Conservation (phyloP, 2,888 invertebrate species). For the Meiosimyza decipiens region DNA sequence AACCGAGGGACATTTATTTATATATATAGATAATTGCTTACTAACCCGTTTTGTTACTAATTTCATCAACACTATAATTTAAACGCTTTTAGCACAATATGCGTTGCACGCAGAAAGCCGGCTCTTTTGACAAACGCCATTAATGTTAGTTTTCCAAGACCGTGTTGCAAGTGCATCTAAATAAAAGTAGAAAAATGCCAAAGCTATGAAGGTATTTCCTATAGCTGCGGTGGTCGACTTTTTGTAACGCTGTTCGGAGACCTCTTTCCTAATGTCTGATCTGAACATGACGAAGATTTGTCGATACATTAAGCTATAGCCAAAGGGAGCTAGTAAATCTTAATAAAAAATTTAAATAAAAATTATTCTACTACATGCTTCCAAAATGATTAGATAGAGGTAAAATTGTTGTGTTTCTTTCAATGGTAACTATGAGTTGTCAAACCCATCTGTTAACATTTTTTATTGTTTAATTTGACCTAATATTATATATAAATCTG, state of each 20-base stretch:
- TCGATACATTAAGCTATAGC: conserved; percentile 49
- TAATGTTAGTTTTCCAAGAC: conserved; percentile 49
- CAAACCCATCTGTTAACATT: too few relatives aligned
- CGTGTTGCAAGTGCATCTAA: conserved; percentile 71
- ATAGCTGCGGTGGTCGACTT: conserved; percentile 58
- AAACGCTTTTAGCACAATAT: conserved; percentile 64
- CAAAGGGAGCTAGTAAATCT: too few relatives aligned
- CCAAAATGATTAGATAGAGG: too few relatives aligned
- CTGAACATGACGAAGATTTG: conserved; percentile 71
- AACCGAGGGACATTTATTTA: too few relatives aligned
- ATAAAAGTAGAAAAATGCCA: conserved; percentile 74
- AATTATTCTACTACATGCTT: too few relatives aligned
- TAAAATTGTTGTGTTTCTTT: too few relatives aligned
- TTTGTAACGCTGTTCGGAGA: conserved; percentile 78
- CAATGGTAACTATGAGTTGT: too few relatives aligned
- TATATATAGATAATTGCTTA: too few relatives aligned
- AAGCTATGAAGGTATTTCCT: conserved; percentile 28
- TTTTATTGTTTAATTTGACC: too few relatives aligned
- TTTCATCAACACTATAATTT: not conserved
- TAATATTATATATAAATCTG: too few relatives aligned
- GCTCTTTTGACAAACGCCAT: conserved; percentile 43
- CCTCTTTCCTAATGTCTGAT: conserved; percentile 85
- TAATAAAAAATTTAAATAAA: too few relatives aligned
- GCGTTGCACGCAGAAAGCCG: conserved; percentile 58
- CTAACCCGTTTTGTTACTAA: too few relatives aligned